Evolutionary conservation across 2,888 invertebrate genomes (phyloP).

Genomic region (Heteromyza rotundicornis): DNA sequence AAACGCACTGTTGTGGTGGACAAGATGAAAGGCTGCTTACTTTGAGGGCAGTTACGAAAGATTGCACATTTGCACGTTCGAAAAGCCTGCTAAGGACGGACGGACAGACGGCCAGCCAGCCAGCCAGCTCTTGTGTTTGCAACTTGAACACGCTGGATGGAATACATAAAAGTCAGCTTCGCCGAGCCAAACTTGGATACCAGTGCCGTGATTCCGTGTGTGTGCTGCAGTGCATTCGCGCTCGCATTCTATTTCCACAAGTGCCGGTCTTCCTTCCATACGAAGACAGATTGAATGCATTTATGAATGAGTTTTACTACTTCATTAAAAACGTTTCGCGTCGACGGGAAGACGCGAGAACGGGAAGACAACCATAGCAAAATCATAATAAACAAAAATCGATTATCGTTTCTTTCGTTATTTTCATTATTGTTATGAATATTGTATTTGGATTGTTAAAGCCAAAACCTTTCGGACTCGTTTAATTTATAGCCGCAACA

Average conservation of each 20-base stretch:
- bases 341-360: conserved; percentile 16
- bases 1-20: neutral
- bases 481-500: conserved; percentile 55
- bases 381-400: conserved; percentile 61
- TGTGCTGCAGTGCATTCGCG: neutral
- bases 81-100: too few species aligned
- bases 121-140: too few species aligned
- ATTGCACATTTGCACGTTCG: neutral
- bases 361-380: conserved; percentile 33
- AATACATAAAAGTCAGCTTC: neutral
- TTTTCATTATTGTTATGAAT: conserved; percentile 52
- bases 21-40: neutral
- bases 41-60: neutral
- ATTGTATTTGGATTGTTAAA: conserved; percentile 49
- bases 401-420: conserved; percentile 57
- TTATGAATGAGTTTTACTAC: conserved; percentile 64
- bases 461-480: conserved; percentile 43
- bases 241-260: neutral
- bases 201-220: neutral
- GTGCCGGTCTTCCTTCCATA: conserved; percentile 19
- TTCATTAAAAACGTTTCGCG: conserved; percentile 59
- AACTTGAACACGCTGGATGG: neutral
- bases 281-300: conserved; percentile 46
- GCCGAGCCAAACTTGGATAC: neutral
- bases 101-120: too few species aligned